Percentiles rank a stretch among this genome's conserved stretches.
These are phyloP conservation scores for Drosophila mulleri DNA, from an alignment of 2,888 invertebrate species.

Conservation along the genomic window DNA sequence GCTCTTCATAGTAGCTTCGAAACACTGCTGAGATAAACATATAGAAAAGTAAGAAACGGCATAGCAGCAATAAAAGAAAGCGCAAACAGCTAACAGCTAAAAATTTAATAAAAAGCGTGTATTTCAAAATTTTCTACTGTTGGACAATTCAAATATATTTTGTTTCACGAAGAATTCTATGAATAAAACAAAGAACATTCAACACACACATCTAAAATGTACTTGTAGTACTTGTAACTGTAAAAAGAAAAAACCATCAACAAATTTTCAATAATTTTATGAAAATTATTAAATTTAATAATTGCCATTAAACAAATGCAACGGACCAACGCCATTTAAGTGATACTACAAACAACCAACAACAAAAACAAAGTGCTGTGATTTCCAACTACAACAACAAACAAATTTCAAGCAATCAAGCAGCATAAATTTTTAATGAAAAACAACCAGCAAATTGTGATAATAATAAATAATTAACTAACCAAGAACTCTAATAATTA, in stretches of 20 bases:
- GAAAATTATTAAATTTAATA: conserved; percentile 59
- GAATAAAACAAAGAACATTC: conserved; percentile 20
- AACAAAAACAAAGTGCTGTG: conserved; percentile 78
- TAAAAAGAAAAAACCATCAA: conserved; percentile 22
- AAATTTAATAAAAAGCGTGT: conserved; percentile 47
- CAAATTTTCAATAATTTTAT: conserved; percentile 58
- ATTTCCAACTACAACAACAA: conserved; percentile 78
- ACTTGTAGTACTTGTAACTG: conserved; percentile 60
- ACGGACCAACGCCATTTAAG: conserved; percentile 83
- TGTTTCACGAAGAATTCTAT: conserved; percentile 79
- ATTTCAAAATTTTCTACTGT: conserved; percentile 65
- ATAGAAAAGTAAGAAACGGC: conserved; percentile 58
- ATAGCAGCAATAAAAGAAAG: conserved; percentile 60
- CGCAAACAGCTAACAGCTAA: conserved; percentile 29
- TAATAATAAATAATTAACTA: conserved; percentile 48
- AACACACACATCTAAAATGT: conserved; percentile 50
- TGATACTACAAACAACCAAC: conserved; percentile 64
- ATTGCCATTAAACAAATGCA: conserved; percentile 80
- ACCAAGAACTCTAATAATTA: conserved; percentile 54
- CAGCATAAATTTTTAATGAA: conserved; percentile 41
- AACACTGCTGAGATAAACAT: conserved; percentile 69
- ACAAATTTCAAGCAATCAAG: conserved; percentile 70
- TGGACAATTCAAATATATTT: conserved; percentile 47
- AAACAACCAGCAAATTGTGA: conserved; percentile 74
- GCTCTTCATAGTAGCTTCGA: conserved; percentile 74